Conservation (phyloP, 2,797 vertebrate genomes). For the Crypturellus tataupa region DNA sequence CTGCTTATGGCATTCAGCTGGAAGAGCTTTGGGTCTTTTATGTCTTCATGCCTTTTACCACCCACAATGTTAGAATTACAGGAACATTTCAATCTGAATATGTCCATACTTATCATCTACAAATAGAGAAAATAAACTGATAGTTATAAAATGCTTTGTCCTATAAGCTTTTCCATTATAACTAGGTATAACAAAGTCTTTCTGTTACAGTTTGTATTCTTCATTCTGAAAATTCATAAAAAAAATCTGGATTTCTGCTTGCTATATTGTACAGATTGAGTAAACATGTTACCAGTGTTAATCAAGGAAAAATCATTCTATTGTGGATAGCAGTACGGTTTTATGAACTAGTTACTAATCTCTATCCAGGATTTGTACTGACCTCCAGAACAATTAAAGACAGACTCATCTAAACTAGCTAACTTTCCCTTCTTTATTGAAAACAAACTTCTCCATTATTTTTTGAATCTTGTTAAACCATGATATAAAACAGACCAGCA, state of each 20-base stretch:
- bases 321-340: not conserved
- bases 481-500: not conserved
- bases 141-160: not conserved
- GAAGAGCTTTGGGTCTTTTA: not conserved
- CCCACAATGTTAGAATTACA: not conserved
- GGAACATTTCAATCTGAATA: not conserved
- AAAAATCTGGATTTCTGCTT: not conserved
- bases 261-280: not conserved
- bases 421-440: not conserved
- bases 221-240: not conserved
- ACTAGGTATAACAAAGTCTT: not conserved
- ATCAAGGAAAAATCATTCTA: not conserved
- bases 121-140: not conserved
- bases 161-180: not conserved
- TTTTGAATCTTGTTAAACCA: not conserved
- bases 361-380: not conserved
- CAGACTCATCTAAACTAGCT: not conserved
- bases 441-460: not conserved
- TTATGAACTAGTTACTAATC: not conserved
- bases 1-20: not conserved
- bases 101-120: not conserved
- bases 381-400: constrained; percentile 5
- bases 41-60: not conserved
- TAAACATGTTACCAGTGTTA: not conserved
- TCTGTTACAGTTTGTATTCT: not conserved